Conservation (phyloP, 2,797 vertebrate genomes). For the Vespertilio murinus region DNA sequence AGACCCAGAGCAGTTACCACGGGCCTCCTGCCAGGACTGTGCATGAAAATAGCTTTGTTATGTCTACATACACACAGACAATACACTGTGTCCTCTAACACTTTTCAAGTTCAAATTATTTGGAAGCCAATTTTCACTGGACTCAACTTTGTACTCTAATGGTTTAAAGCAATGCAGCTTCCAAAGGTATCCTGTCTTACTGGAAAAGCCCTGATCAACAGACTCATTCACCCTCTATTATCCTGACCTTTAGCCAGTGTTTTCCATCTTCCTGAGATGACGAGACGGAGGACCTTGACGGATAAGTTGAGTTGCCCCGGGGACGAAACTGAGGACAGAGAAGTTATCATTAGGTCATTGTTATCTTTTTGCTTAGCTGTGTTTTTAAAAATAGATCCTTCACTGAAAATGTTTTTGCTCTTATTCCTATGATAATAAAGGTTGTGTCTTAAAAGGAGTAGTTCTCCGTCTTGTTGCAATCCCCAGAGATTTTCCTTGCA, state of each 20-base stretch:
- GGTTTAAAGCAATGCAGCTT: constrained; percentile 55
- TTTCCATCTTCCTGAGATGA: constrained; percentile 9
- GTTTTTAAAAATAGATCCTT: background rate
- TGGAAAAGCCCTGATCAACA: background rate
- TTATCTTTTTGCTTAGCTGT: background rate
- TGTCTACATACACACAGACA: constrained; percentile 77
- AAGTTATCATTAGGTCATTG: background rate
- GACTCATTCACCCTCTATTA: background rate
- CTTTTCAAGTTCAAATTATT: constrained; percentile 71
- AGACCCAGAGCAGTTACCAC: constrained; percentile 69
- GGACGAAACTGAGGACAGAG: background rate
- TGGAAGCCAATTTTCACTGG: constrained; percentile 68
- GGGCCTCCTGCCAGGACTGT: constrained; percentile 71
- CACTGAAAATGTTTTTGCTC: background rate
- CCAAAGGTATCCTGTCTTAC: constrained; percentile 48
- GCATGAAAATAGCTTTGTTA: constrained; percentile 81
- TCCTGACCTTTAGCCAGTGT: background rate
- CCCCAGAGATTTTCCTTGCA: background rate
- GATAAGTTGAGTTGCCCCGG: background rate
- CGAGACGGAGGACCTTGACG: background rate
- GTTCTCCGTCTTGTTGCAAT: background rate
- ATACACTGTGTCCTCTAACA: constrained; percentile 75
- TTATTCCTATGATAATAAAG: background rate
- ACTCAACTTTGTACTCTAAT: constrained; percentile 59
- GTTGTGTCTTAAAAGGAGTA: background rate